Base-by-base conservation (phyloP, 2,797 vertebrate species). In the Aulostomus chinensis region DNA sequence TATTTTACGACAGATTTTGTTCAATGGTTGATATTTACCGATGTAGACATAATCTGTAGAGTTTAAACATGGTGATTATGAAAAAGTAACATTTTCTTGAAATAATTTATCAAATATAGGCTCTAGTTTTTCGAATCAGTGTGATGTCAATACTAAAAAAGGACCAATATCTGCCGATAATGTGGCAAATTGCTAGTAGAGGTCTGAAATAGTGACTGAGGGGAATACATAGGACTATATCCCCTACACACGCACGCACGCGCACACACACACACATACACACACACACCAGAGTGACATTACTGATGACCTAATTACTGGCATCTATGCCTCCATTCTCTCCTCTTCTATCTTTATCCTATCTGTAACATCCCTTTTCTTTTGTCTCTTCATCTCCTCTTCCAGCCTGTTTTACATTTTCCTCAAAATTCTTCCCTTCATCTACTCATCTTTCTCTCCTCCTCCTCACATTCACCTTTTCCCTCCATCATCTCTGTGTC, bases 281-380 rank as follows among this genome's bases (percentile, higher is more conserved):
- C 54, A 9, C n/a, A 9, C 67, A 36, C 42, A 53, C 9, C 31
- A 26, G 39, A 54, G 28, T 68, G 72, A 65, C 51, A 49, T 17
- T 32, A 9, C 53, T 54, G 13, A 2, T 64, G 78, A 62, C 60
- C 66, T 64, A 75, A 78, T 80, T 80, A 71, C 48, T 29, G 1
- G 30, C 22, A 35, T 39, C 32, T 32, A 57, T 20, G 16, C 35
- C 36, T 34, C 60, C 47, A 11, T 34, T 25, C 48, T 63, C 30
- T 15, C 48, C 32, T 73, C 53, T 48, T 25, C 42, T 33, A 8
- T 30, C 28, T 48, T 59, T 41, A 36, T 59, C 52, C 35, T 54
- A 26, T 52, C 28, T 16, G 31, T 9, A 17, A 3, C n/a, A 18
- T 54, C 20, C 56, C 32, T 48, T 50, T 46, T 22, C 35, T 24